These are phyloP conservation scores for Cephus runcator DNA, from an alignment of 2,888 invertebrate species.

Conservation along the genomic window DNA sequence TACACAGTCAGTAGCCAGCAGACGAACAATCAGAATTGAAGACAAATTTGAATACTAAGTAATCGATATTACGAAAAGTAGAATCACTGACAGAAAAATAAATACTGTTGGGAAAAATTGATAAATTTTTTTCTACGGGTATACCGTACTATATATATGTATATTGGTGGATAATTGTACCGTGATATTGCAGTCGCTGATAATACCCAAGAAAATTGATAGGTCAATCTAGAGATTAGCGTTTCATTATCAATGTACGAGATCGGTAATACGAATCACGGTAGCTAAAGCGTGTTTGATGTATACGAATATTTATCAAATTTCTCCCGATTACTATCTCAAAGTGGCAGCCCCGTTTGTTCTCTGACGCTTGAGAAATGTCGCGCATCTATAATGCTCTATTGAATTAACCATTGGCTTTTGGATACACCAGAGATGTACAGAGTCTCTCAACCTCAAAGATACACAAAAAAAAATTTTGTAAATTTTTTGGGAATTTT, in stretches of 20 bases:
- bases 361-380: constrained; percentile 19
- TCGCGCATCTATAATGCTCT: constrained; percentile 8
- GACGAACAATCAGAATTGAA: neutral
- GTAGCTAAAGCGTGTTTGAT: neutral
- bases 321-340: constrained; percentile 2
- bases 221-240: neutral
- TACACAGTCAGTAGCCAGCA: neutral
- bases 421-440: neutral
- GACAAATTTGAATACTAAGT: neutral
- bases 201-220: neutral
- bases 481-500: neutral
- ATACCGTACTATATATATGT: too few species aligned
- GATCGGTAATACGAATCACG: constrained; percentile 1
- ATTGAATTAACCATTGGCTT: neutral
- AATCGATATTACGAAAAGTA: neutral
- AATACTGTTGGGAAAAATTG: neutral
- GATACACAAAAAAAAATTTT: neutral
- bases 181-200: neutral
- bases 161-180: neutral
- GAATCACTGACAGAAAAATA: neutral
- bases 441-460: neutral
- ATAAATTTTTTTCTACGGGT: neutral
- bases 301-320: neutral
- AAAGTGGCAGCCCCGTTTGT: constrained; percentile 11
- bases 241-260: neutral